Base-by-base conservation (phyloP, 2,888 invertebrate species). In the Cryptus viduatorius region DNA sequence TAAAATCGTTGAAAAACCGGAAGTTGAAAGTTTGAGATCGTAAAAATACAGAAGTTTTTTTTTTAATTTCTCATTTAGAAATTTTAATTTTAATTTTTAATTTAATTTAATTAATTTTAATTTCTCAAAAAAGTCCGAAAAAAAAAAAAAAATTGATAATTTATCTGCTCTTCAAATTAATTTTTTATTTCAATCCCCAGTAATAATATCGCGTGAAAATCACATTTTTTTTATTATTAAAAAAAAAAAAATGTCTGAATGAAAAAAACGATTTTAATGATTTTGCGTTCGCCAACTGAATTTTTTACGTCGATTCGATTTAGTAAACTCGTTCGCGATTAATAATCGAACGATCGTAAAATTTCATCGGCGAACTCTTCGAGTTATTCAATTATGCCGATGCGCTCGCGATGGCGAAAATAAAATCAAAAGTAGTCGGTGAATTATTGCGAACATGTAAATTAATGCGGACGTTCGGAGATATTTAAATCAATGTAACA, bases 321-420 rank as follows among this genome's bases (percentile, higher is more conserved):
- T 24, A 3, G 1, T 24, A 24, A 24, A 3, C 2, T 24, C 24
- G 24, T 24, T 24, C 3, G 24, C 24, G 24, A 69, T 29, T 2
- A 31, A 29, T 37, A 69, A 69, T 69, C 37, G 50, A 31, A 69
- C 50, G 16, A 31, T 16, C 37, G 37, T 31, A 14, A 53, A 69
- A 53, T 69, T 53, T 53, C 29, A 37, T 19, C 10, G 12, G 2
- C 8, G 8, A 53, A 19, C 19, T 19, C 16, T 53, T 53, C 10
- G 2, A 53, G 8, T 53, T 16, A 53, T 19, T 53, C 10, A n/a
- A 48, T 48, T 16, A 53, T 10, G n/a, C 4, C 19, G 53, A 10
- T 19, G 19, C 53, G 19, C 8, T 53, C 19, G 10, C 19, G 2
- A 24, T 24, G 24, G 16, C 1, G 8, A 53, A 16, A 50, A 50